Conservation (phyloP, 1,140 invertebrate species). For the Ceratina calcarata region DNA sequence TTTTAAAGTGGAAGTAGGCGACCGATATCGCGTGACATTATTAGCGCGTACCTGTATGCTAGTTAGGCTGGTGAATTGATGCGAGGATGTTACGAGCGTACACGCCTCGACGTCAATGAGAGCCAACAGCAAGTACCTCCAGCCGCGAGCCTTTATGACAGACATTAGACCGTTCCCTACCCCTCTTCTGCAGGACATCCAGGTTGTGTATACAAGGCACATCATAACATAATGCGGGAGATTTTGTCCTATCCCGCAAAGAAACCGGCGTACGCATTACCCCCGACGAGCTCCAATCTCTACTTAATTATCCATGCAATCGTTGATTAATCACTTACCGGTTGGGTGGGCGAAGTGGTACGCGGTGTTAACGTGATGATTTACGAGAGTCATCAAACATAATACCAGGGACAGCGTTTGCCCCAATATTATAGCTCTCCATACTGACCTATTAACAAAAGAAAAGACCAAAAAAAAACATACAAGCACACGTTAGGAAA, state of each 20-base stretch:
- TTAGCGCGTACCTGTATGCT: conserved; percentile 82
- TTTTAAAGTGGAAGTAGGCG: no score
- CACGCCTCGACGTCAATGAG: conserved; percentile 92
- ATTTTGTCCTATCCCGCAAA: conserved; percentile 84
- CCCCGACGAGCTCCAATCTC: not conserved
- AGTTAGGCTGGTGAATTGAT: conserved; percentile 85
- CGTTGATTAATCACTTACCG: conserved; percentile 75
- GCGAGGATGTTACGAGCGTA: conserved; percentile 87
- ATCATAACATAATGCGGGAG: conserved; percentile 90
- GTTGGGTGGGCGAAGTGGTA: conserved; percentile 87
- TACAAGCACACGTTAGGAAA: not conserved
- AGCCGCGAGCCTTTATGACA: conserved; percentile 86
- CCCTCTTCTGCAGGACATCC: conserved; percentile 84
- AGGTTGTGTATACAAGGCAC: conserved; percentile 88
- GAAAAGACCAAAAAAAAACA: not conserved
- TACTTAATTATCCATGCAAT: not conserved
- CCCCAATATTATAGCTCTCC: conserved; percentile 88
- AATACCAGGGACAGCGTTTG: conserved; percentile 88
- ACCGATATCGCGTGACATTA: not conserved
- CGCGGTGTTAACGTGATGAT: conserved; percentile 86
- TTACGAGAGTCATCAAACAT: conserved; percentile 88
- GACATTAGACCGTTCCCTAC: conserved; percentile 83
- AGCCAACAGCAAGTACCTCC: conserved; percentile 88
- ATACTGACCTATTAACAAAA: conserved; percentile 83
- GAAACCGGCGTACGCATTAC: no score